These are phyloP conservation scores for Taurulus bubalis DNA, from an alignment of 2,113 vertebrate species.

Conservation along the genomic window DNA sequence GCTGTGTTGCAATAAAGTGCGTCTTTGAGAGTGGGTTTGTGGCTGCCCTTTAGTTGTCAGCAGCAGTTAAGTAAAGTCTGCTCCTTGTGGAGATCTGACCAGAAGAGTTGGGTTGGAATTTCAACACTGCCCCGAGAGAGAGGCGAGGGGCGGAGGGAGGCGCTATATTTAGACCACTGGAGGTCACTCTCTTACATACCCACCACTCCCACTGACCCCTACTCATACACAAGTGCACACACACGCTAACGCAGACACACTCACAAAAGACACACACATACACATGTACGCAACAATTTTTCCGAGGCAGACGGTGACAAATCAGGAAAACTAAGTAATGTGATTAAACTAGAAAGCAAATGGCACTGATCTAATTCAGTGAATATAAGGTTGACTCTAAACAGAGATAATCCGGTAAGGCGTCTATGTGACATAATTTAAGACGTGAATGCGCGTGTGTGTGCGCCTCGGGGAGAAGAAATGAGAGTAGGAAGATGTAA, in stretches of 20 bases:
- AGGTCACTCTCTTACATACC: constrained; percentile 91
- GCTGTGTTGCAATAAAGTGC: constrained; percentile 27
- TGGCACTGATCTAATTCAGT: constrained; percentile 12
- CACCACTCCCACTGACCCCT: constrained; percentile 87
- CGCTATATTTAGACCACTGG: constrained; percentile 94
- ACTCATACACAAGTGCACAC: constrained; percentile 47
- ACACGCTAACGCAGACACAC: constrained; percentile 54
- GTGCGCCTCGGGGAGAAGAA: neutral
- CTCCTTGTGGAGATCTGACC: constrained; percentile 79
- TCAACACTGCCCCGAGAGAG: constrained; percentile 89
- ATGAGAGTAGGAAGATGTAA: constrained; percentile 13
- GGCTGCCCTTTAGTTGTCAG: constrained; percentile 56
- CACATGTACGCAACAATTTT: neutral
- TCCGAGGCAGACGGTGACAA: neutral
- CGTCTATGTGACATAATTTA: constrained; percentile 27
- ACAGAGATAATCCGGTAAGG: constrained; percentile 34
- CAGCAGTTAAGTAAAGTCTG: constrained; percentile 67
- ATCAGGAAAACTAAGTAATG: constrained; percentile 33
- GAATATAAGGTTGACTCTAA: constrained; percentile 21
- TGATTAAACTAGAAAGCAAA: constrained; percentile 41
- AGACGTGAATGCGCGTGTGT: neutral
- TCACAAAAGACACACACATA: constrained; percentile 6
- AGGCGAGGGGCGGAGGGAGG: constrained; percentile 86
- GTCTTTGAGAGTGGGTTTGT: constrained; percentile 34
- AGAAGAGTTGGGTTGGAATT: constrained; percentile 87